Evolutionary conservation across 2,888 invertebrate genomes (phyloP), one percentile per base, ranked within the genome.

Genomic region (Rhorus exstirpatorius): DNA sequence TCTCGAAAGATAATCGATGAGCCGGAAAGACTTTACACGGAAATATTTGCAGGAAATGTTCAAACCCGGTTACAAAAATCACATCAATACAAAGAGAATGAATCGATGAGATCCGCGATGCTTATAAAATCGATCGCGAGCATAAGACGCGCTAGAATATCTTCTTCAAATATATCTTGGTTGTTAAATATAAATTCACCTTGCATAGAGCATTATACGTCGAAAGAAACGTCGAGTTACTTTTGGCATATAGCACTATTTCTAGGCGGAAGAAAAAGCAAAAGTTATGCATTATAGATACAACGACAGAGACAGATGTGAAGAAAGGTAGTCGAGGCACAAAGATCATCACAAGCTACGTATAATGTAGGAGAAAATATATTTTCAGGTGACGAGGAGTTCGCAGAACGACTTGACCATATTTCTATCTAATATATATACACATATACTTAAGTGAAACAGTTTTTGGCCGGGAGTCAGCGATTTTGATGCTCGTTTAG

Each of bases 351-450:
- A 38, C 24, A 41, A 44, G 24, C n/a, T 41, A 10, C 12, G 26
- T 26, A 38, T 44, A 68, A 51, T 38, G 26, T 14, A 74, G 60
- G 74, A 71, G 46, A 81, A 84, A 87, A 86, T 87, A 87, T 87
- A 88, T 88, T 87, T 87, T 84, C 85, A 84, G 82, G 77, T 86
- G 85, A 83, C 85, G 84, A 58, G 44, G 51, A 84, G 86, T 87
- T 90, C 86, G 87, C 74, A 79, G 88, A 90, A 88, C 86, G 87
- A 87, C 86, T 84, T 85, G 88, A 86, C 87, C 84, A 83, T 86
- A 86, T 86, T 88, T 86, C 79, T 85, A 84, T 81, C 46, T 24
- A 14, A 10, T 21, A 19, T 12, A 41, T 41, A 63, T 21, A 63
- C 12, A 3, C 8, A 14, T 7, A 3, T n/a, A 6, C 1, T n/a